Conservation (phyloP, 2,797 vertebrate species). For the Sebastes vulpes region DNA sequence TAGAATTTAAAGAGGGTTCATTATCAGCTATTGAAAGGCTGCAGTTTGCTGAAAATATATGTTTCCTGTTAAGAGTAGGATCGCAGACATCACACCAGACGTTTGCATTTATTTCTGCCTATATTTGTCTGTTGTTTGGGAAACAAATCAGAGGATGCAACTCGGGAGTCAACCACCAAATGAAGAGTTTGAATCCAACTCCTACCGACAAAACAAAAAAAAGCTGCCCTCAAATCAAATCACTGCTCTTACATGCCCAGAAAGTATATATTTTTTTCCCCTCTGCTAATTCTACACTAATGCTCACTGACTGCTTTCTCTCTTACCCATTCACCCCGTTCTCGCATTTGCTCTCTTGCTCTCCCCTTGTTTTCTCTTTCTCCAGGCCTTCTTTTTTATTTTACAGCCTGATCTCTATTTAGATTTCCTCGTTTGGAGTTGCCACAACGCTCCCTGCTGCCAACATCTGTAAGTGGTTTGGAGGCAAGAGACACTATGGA, state of each 20-base stretch:
- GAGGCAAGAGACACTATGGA: conserved; percentile 82
- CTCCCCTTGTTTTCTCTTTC: conserved; percentile 63
- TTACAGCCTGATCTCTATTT: conserved; percentile 83
- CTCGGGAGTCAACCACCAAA: neutral
- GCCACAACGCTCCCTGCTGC: conserved; percentile 81
- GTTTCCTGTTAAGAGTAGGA: conserved; percentile 22
- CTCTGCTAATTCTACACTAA: conserved; percentile 48
- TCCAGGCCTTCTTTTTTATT: conserved; percentile 72
- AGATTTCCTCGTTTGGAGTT: conserved; percentile 85
- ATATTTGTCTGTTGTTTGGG: conserved; percentile 14
- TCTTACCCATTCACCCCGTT: conserved; percentile 43
- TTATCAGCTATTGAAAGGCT: conserved; percentile 62
- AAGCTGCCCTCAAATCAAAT: conserved; percentile 11
- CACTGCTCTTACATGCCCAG: conserved; percentile 12
- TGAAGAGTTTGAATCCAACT: conserved; percentile 2
- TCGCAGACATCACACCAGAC: neutral
- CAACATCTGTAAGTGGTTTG: conserved; percentile 88
- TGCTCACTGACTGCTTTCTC: conserved; percentile 33
- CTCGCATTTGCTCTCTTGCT: conserved; percentile 49
- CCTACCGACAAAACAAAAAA: conserved; percentile 2
- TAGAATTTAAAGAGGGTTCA: conserved; percentile 59
- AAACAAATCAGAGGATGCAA: conserved; percentile 13
- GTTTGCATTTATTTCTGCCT: neutral
- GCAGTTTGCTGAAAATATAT: conserved; percentile 12
- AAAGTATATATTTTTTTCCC: conserved; percentile 16